Evolutionary conservation across 2,113 vertebrate genomes (phyloP).

Genomic region (Nymphicus hollandicus): DNA sequence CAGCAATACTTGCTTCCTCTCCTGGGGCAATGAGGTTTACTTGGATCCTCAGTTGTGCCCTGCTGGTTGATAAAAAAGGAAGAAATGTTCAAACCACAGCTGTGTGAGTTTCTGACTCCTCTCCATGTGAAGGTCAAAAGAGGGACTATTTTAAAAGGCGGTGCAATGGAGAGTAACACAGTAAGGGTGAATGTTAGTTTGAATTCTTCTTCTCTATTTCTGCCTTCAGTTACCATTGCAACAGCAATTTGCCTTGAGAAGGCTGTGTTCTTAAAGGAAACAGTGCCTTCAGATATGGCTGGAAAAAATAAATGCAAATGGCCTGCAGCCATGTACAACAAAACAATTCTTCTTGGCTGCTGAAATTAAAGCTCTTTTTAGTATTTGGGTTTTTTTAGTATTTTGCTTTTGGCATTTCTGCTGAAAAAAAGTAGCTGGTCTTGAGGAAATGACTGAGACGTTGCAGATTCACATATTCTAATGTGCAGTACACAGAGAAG

Average conservation of each 20-base stretch:
- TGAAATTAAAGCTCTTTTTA: not conserved
- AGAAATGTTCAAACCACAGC: not conserved
- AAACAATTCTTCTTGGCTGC: not conserved
- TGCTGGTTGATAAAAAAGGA: not conserved
- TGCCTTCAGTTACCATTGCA: not conserved
- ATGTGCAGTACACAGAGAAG: not conserved
- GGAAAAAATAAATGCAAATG: not conserved
- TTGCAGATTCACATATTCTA: not conserved
- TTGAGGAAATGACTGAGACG: not conserved
- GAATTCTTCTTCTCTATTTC: not conserved
- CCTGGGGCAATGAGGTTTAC: not conserved
- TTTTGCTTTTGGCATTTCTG: not conserved
- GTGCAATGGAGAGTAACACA: not conserved
- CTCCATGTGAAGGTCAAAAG: not conserved
- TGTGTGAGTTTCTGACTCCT: not conserved
- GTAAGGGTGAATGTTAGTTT: not conserved
- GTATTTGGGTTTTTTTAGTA: not conserved
- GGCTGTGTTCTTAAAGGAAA: not conserved
- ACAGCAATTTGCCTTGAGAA: not conserved
- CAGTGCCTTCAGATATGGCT: not conserved
- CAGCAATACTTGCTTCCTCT: not conserved
- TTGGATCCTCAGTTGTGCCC: not conserved
- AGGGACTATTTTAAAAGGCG: not conserved
- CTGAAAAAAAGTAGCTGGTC: not conserved
- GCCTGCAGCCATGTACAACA: not conserved